Percentiles rank a stretch among this genome's conserved stretches.
Conservation (phyloP, 1,140 invertebrate species). For the Drosophila serrata region DNA sequence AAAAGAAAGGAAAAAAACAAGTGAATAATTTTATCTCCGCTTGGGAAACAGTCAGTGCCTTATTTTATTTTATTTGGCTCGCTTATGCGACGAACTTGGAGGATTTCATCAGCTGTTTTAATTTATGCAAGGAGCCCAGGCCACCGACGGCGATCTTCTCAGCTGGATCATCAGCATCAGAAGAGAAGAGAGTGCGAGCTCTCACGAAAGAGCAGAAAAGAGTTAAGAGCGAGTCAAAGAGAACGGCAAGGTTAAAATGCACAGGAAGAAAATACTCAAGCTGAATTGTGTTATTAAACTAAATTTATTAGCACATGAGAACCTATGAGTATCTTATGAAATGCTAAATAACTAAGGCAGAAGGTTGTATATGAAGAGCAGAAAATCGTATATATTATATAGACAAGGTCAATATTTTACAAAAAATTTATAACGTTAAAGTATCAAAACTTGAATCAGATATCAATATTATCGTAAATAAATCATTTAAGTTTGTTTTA, state of each 20-base stretch:
- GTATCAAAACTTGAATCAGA: no score
- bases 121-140: constrained; percentile 74
- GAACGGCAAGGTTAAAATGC: constrained; percentile 51
- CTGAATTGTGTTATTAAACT: neutral
- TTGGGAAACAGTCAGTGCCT: constrained; percentile 39
- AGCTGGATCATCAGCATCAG: constrained; percentile 48
- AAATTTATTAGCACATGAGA: neutral
- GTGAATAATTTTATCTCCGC: constrained; percentile 64
- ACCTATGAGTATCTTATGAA: no score
- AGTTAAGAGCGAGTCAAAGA: constrained; percentile 32
- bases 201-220: constrained; percentile 8
- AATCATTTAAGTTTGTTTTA: no score
- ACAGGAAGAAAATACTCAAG: neutral
- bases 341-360: no score
- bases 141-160: constrained; percentile 29
- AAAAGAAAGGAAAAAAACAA: constrained; percentile 55
- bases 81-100: constrained; percentile 71
- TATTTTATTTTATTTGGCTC: constrained; percentile 32
- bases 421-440: no score
- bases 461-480: no score
- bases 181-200: neutral
- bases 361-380: no score
- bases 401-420: no score
- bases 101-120: constrained; percentile 83
- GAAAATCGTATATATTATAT: no score